Percentiles rank a stretch among this genome's conserved stretches.
These are phyloP conservation scores for Leptodactylus fallax DNA, from an alignment of 2,797 vertebrate species.

Conservation along the genomic window DNA sequence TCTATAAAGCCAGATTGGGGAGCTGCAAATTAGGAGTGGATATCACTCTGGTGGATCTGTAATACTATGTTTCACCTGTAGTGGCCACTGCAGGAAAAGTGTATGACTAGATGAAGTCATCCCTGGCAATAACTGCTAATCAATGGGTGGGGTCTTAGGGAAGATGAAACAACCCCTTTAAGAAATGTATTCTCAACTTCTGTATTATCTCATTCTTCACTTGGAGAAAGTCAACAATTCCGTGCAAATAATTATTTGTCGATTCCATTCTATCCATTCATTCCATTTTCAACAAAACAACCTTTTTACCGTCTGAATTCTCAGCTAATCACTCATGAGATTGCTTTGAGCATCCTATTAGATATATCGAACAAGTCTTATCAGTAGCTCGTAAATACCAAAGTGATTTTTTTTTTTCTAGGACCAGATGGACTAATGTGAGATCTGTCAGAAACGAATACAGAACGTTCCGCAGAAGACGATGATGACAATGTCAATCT, in stretches of 20 bases:
- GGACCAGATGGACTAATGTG: slow-evolving; percentile 33
- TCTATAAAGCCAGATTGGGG: too few relatives aligned
- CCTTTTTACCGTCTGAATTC: slow-evolving; percentile 33
- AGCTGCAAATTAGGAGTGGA: too few relatives aligned
- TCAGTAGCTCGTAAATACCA: slow-evolving; percentile 19
- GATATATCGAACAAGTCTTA: background rate
- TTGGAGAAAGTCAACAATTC: background rate
- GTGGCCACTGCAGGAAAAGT: too few relatives aligned
- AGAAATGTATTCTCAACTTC: too few relatives aligned
- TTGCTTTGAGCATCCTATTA: background rate
- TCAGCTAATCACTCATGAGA: slow-evolving; percentile 22
- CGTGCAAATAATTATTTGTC: background rate
- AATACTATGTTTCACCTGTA: too few relatives aligned
- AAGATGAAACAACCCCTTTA: too few relatives aligned
- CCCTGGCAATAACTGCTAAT: too few relatives aligned
- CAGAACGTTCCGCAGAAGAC: slow-evolving; percentile 24
- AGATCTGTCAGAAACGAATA: slow-evolving; percentile 30
- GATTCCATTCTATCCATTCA: background rate
- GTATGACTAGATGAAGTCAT: too few relatives aligned
- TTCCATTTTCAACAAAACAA: background rate
- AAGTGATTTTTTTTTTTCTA: slow-evolving; percentile 40
- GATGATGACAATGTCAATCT: slow-evolving; percentile 42
- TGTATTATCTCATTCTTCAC: too few relatives aligned
- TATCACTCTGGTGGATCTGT: too few relatives aligned
- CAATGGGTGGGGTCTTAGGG: too few relatives aligned